A percentile compares a stretch with the other conserved stretches of the same genome.
These are phyloP conservation scores for Sebastes itinus DNA, from an alignment of 2,797 vertebrate species.

Conservation along the genomic window DNA sequence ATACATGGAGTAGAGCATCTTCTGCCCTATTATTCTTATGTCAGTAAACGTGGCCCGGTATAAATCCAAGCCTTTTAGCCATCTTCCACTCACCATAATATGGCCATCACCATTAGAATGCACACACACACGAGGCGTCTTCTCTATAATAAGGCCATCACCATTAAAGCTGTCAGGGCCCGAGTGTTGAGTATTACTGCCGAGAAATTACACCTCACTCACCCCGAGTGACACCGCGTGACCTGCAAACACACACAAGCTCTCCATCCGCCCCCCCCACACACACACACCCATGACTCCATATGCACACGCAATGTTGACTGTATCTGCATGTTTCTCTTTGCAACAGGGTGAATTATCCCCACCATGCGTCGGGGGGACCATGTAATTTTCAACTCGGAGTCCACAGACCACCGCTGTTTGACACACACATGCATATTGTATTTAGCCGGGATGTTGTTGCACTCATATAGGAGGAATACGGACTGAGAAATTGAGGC, in stretches of 20 bases:
- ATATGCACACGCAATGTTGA: neutral
- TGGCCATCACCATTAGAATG: constrained; percentile 66
- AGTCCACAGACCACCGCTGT: constrained; percentile 2
- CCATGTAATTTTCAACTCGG: constrained; percentile 48
- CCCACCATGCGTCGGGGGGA: constrained; percentile 24
- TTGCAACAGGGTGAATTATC: neutral
- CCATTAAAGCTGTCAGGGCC: constrained; percentile 86
- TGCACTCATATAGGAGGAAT: neutral
- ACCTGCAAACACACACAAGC: constrained; percentile 59
- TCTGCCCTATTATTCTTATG: constrained; percentile 66
- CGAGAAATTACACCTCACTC: constrained; percentile 79
- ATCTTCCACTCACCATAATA: constrained; percentile 66
- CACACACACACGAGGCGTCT: constrained; percentile 56
- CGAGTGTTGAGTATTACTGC: constrained; percentile 82
- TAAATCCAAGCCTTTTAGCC: constrained; percentile 71
- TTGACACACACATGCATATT: constrained; percentile 2
- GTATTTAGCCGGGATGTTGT: neutral
- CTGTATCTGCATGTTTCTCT: constrained; percentile 22
- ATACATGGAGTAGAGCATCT: constrained; percentile 14
- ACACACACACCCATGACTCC: neutral
- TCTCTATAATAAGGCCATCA: constrained; percentile 89
- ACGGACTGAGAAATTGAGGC: constrained; percentile 19
- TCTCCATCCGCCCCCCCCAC: neutral
- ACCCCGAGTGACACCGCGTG: constrained; percentile 52
- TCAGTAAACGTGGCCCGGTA: constrained; percentile 52